Evolutionary conservation across 2,888 invertebrate species (phyloP).

Genomic region (Nomada ferruginata): DNA sequence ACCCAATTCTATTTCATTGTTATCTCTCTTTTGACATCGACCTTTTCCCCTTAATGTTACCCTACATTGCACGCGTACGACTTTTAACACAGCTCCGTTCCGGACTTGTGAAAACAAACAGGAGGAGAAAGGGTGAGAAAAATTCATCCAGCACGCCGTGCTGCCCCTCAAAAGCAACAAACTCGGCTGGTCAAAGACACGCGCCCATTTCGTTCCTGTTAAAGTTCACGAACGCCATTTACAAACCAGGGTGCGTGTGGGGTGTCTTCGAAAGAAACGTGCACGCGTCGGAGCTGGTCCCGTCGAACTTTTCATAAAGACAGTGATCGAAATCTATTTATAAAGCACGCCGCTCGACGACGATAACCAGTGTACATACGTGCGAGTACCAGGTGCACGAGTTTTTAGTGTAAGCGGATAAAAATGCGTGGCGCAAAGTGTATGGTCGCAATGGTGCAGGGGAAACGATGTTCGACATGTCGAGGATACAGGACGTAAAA

Average conservation of each 20-base stretch:
- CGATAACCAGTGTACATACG: slow-evolving; percentile 16
- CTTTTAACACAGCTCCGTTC: not conserved
- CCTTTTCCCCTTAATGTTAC: not conserved
- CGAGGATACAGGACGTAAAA: too few relatives aligned
- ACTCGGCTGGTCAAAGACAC: slow-evolving; percentile 22
- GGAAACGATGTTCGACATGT: too few relatives aligned
- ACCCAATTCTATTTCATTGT: not conserved
- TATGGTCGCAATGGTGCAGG: too few relatives aligned
- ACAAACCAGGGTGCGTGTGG: not conserved
- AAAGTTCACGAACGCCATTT: slow-evolving; percentile 48
- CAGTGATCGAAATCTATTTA: slow-evolving; percentile 52
- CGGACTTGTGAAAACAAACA: slow-evolving; percentile 12
- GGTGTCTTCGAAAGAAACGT: not conserved
- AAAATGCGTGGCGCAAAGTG: slow-evolving; percentile 6
- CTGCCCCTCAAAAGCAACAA: slow-evolving; percentile 16
- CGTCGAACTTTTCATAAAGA: slow-evolving; percentile 45
- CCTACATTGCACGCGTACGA: not conserved
- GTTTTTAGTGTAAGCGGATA: not conserved
- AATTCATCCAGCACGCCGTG: not conserved
- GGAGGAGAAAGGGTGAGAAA: not conserved
- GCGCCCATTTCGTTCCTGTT: slow-evolving; percentile 45
- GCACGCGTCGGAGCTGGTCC: slow-evolving; percentile 30
- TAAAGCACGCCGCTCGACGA: slow-evolving; percentile 39
- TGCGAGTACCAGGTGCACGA: slow-evolving; percentile 19
- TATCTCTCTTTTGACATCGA: not conserved